These are phyloP conservation scores for Lepus oiostolus DNA, from an alignment of 2,797 vertebrate genomes.

Conservation along the genomic window DNA sequence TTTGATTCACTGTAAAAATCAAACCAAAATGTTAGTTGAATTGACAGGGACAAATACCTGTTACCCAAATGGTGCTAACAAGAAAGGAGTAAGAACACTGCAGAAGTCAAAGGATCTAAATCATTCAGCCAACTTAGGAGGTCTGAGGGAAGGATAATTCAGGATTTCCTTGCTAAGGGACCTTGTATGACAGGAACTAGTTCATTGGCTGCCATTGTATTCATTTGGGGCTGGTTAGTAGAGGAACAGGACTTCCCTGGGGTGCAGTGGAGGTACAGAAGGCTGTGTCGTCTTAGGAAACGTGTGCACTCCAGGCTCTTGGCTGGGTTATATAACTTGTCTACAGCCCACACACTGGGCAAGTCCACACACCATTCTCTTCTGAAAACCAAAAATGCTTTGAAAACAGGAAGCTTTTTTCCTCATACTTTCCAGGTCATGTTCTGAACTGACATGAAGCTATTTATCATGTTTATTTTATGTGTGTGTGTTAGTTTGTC, in stretches of 20 bases:
- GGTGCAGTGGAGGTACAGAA: not conserved
- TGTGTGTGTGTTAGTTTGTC: not conserved
- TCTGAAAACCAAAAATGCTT: not conserved
- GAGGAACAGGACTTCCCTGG: not conserved
- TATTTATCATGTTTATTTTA: not conserved
- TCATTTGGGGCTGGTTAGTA: slow-evolving; percentile 58
- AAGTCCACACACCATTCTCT: not conserved
- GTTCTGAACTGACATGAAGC: not conserved
- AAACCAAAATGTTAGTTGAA: slow-evolving; percentile 43
- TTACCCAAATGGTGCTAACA: slow-evolving; percentile 53
- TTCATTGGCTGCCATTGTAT: slow-evolving; percentile 32
- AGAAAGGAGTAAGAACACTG: not conserved
- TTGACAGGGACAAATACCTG: not conserved
- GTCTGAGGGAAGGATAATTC: not conserved
- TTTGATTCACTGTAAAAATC: slow-evolving; percentile 38
- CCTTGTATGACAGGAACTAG: slow-evolving; percentile 12
- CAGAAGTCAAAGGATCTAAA: slow-evolving; percentile 72
- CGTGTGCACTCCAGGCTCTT: not conserved
- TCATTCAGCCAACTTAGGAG: not conserved
- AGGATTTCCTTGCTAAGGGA: slow-evolving; percentile 46
- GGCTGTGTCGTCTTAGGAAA: slow-evolving; percentile 1
- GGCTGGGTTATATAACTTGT: slow-evolving; percentile 4
- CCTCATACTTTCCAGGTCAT: not conserved
- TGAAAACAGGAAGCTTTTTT: slow-evolving; percentile 12
- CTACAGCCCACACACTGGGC: not conserved